Base-by-base conservation (phyloP, 2,797 vertebrate species). In the Clamator glandarius region DNA sequence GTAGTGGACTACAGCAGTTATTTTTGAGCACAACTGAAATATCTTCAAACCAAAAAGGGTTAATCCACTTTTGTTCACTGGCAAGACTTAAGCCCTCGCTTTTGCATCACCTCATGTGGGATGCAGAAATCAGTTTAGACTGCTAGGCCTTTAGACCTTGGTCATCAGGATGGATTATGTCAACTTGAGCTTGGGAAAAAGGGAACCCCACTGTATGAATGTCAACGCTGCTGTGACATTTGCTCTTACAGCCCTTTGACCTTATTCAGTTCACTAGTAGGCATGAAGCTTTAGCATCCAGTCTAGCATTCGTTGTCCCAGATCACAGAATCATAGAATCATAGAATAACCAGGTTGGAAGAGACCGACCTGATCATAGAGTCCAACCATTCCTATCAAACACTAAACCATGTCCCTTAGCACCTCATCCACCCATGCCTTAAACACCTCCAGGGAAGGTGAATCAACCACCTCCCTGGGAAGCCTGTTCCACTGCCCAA, bases 11-110 rank as follows among this genome's bases (percentile, higher is more conserved):
- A 39, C 52, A 26, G 87, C 6, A 44, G 92, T 58, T 95, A 89
- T 94, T 96, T 96, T 93, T 64, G 89, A 83, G 83, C 36, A 11
- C 31, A 1, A 90, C 87, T 80, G 67, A 63, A 68, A 80, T 12
- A 83, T 61, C 46, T 86, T 50, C 73, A 35, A 35, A 7, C 11
- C n/a, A 8, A 76, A 70, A 82, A 61, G 48, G 78, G 66, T 89
- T 89, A 84, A 94, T 93, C 75, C 55, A 1, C 51, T 31, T 55
- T 23, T 8, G 15, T 74, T 50, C 58, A 33, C 26, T 5, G 25
- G 77, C 74, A 62, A 72, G 85, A 26, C 25, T 52, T 42, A 51
- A 83, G 69, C 24, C 51, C 36, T 19, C 9, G 6, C 24, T 58
- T 84, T 58, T 63, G 54, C 41, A 41, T 48, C 77, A 1, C 39